phyloP scores from a whole-genome alignment of 2,888 invertebrate species.

The Orthosia incerta region DNA sequence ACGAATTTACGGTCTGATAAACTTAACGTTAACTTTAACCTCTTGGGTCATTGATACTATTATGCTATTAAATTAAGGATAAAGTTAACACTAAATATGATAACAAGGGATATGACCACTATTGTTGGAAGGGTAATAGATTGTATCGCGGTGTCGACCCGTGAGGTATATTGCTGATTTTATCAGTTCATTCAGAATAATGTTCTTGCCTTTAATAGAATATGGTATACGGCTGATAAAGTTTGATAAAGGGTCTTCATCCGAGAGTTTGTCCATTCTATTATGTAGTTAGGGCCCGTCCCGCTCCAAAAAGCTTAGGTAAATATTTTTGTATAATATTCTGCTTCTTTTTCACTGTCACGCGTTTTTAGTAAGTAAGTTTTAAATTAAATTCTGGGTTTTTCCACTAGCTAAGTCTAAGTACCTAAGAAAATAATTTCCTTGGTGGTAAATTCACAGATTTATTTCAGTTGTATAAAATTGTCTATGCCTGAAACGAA shows the following conservation, averaged over 20 bases:
- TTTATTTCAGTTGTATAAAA: no score
- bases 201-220: conserved; percentile 43
- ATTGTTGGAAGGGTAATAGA: conserved; percentile 54
- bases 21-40: conserved; percentile 50
- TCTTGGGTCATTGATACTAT: conserved; percentile 51
- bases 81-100: conserved; percentile 35
- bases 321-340: conserved; percentile 13
- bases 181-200: conserved; percentile 52
- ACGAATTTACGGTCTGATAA: conserved; percentile 61
- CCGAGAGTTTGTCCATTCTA: conserved; percentile 18
- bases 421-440: no score
- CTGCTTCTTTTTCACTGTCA: background rate
- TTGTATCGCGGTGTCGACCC: conserved; percentile 54
- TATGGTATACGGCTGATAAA: conserved; percentile 45
- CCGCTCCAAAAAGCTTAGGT: conserved; percentile 1
- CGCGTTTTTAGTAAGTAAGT: background rate
- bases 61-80: conserved; percentile 56
- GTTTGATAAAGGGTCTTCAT: conserved; percentile 37
- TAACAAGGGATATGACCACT: conserved; percentile 45
- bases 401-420: no score
- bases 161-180: conserved; percentile 56
- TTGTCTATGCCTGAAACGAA: no score
- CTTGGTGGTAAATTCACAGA: no score
- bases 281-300: conserved; percentile 19
- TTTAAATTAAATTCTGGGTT: no score